phyloP scores from a whole-genome alignment of 1,140 invertebrate species.

The Vollenhovia emeryi region DNA sequence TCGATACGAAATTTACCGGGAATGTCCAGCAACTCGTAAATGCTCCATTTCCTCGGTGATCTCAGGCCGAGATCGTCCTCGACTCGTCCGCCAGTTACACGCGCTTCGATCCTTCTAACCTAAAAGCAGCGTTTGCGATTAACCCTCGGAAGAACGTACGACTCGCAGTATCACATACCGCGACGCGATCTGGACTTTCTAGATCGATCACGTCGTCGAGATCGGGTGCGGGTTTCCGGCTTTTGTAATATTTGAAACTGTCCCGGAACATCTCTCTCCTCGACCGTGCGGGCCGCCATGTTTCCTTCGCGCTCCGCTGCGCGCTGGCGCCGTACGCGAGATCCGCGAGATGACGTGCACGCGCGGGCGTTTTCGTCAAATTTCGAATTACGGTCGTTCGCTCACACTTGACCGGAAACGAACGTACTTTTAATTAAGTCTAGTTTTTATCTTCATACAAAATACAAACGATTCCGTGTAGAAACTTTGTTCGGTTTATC shows the following conservation, averaged over 20 bases:
- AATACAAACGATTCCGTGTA: too few relatives aligned
- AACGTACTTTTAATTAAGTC: too few relatives aligned
- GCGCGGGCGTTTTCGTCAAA: neutral
- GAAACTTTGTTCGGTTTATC: too few relatives aligned
- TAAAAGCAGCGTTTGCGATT: conserved; percentile 62
- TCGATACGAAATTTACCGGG: conserved; percentile 83
- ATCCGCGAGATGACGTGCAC: neutral
- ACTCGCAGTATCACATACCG: conserved; percentile 65
- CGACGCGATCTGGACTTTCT: conserved; percentile 55
- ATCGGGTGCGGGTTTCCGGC: conserved; percentile 83
- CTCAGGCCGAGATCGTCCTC: conserved; percentile 83
- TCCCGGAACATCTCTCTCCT: conserved; percentile 85
- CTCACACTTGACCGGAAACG: too few relatives aligned
- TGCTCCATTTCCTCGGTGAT: conserved; percentile 85
- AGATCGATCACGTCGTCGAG: conserved; percentile 86
- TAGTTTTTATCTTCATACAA: too few relatives aligned
- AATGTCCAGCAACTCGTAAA: conserved; percentile 86
- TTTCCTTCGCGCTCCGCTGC: neutral
- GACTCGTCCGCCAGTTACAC: conserved; percentile 31
- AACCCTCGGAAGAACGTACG: neutral
- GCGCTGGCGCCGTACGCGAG: neutral
- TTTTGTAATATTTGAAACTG: conserved; percentile 88
- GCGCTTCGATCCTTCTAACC: conserved; percentile 74
- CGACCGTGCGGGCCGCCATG: conserved; percentile 57
- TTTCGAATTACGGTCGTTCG: neutral